Evolutionary conservation across 2,888 invertebrate genomes (phyloP).

Genomic region (Acholoe squamosa): DNA sequence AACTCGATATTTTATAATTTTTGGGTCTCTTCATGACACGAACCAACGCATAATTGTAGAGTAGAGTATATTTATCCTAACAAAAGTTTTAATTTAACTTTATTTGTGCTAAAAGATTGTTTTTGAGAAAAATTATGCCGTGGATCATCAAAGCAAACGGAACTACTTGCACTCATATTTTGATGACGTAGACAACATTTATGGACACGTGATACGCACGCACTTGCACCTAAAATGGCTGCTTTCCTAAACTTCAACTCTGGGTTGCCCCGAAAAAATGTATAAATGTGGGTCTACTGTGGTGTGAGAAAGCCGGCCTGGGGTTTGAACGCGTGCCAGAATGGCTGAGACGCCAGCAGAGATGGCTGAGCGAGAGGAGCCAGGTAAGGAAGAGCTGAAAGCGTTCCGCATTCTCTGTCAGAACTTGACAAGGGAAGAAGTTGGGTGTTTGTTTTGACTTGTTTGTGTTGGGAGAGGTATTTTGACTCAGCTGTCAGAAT

Average conservation of each 20-base stretch:
- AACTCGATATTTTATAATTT: no score
- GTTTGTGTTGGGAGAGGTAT: not conserved
- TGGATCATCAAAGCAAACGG: not conserved
- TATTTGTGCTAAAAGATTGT: no score
- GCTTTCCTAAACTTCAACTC: not conserved
- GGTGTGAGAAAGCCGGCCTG: not conserved
- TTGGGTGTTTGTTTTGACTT: conserved; percentile 31
- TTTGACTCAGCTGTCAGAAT: not conserved
- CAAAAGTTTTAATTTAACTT: no score
- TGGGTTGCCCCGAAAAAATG: conserved; percentile 9
- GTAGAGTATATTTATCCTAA: no score
- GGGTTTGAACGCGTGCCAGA: not conserved
- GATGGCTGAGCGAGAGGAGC: conserved; percentile 23
- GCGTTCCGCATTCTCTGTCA: not conserved
- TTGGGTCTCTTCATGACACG: no score
- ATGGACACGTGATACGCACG: conserved; percentile 25
- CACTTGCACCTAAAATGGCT: conserved; percentile 26
- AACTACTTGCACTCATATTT: not conserved
- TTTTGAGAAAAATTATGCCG: no score
- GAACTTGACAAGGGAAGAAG: not conserved
- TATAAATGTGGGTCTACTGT: not conserved
- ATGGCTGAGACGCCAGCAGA: conserved; percentile 44
- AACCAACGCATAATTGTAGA: no score
- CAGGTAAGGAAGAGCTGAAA: conserved; percentile 9
- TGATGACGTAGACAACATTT: not conserved